These are phyloP conservation scores for Scalopus aquaticus DNA, from an alignment of 2,113 vertebrate genomes.

Conservation along the genomic window DNA sequence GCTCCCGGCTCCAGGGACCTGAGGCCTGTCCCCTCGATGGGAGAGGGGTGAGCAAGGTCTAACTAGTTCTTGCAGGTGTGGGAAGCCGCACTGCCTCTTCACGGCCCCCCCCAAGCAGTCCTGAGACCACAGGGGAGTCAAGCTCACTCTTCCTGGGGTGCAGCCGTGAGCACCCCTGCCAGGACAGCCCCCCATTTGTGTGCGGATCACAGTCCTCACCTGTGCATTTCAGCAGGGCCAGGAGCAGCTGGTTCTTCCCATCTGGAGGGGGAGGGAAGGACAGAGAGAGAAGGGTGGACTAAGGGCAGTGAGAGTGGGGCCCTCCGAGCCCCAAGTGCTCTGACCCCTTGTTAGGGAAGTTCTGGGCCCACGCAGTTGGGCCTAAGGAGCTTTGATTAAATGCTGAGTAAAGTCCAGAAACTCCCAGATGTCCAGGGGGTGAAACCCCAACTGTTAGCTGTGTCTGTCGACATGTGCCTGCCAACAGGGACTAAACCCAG, in stretches of 20 bases:
- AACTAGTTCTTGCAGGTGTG: neutral
- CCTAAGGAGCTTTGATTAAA: neutral
- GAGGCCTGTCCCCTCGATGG: neutral
- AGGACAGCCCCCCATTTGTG: neutral
- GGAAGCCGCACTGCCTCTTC: neutral
- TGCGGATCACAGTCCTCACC: slow-evolving; percentile 85
- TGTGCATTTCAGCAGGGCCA: slow-evolving; percentile 98
- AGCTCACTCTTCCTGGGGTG: neutral
- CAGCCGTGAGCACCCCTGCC: rapidly evolving
- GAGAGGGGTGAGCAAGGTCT: neutral
- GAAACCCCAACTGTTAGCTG: neutral
- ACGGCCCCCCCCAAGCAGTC: rapidly evolving
- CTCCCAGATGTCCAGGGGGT: rapidly evolving
- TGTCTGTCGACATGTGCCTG: rapidly evolving
- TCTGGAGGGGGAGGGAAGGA: slow-evolving; percentile 85
- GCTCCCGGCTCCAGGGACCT: neutral
- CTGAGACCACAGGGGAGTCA: neutral
- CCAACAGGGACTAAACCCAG: neutral
- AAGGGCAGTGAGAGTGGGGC: neutral
- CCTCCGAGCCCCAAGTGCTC: rapidly evolving
- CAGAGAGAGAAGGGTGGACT: neutral
- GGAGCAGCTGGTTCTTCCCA: slow-evolving; percentile 97
- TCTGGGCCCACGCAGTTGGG: too few species aligned
- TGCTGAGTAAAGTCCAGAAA: neutral
- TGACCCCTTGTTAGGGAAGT: rapidly evolving